Base-by-base conservation (phyloP, 2,888 invertebrate species). In the Brachypterus glaber region DNA sequence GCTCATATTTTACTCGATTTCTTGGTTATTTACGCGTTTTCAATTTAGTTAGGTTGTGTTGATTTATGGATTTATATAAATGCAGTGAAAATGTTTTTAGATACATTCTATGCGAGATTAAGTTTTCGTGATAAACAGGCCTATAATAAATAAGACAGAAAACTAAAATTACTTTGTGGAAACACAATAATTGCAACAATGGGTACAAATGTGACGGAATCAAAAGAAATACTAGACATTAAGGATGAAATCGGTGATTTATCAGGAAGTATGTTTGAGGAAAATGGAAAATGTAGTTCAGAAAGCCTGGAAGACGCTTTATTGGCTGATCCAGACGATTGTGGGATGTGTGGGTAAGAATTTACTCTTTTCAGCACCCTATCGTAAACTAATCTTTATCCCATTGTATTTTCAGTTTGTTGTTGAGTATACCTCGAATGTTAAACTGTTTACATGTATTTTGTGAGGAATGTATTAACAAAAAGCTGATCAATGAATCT, bases 361-460 rank as follows among this genome's bases (percentile, higher is more conserved):
- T 24, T 33, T 40, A 34, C 39, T 36, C 26, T 32, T 14, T 16
- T 13, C 15, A 14, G 11, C 13, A 14, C 18, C 18, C 14, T 25
- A 12, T 29, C 14, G 12, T 12, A 39, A 31, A 13, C 16, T 14
- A 34, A 26, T 11, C 27, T 7, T 36, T 2, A 14, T 14, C 11
- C 15, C 18, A 14, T 2, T 32, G 14, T 29, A n/a, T 30, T 45
- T 48, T 13, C 58, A 81, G 79, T 59, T 77, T 78, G 61, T 81
- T 82, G 55, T 71, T 86, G 58, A 78, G 77, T 63, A 77, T 80
- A 62, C 93, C 95, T 42, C 79, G 90, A 51, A 81, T 95, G 47
- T 75, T 96, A 58, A 81, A 85, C 55, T 96, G 95, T 68, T 79
- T 96, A 62, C 95, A 96, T 71, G 89, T 89, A 35, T 93, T 91